Evolutionary conservation across 2,113 vertebrate genomes (phyloP), one percentile per base, ranked within the genome.

Genomic region (Centropus unirufus): DNA sequence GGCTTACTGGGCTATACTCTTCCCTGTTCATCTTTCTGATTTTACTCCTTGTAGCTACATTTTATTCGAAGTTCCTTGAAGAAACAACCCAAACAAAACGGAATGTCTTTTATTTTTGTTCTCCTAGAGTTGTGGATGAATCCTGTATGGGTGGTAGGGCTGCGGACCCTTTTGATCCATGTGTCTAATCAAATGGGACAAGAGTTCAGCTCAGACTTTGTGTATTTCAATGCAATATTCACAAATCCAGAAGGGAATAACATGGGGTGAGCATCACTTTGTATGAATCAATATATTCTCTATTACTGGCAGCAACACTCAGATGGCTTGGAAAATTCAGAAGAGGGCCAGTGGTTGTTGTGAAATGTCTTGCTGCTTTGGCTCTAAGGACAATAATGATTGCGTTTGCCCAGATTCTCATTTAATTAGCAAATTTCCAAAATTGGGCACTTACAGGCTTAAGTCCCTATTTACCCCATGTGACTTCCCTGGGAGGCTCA

Each of bases 231-330:
- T 83, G 61, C 89, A 95, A 87, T 90, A 93, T 88, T 89, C 52
- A 92, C 62, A 79, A 87, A 77, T 72, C 42, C 80, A 87, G 61
- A 66, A 95, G 89, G 87, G 92, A 88, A 92, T 78, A 94, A 96
- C 64, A 73, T 44, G 44, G 76, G 83, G 76, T 94, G 88, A 95
- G 61, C 88, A 87, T 54, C 54, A 21, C 62, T 89, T 87, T 73
- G 52, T 85, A 54, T 13, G 47, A 89, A 75, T 75, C 72, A 88
- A 83, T 90, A 34, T 57, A 72, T 83, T 87, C 61, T 59, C 30
- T 82, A 22, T 70, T 44, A 6, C 88, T 81, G 52, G 90, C 63
- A 47, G 90, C 87, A 83, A n/a, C 5, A 4, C 1, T 26, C 34
- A 62, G 86, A 42, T 27, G 11, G 83, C 66, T 91, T 52, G 13